These are phyloP conservation scores for Globodera rostochiensis DNA, from an alignment of 1,140 invertebrate genomes.

Conservation along the genomic window DNA sequence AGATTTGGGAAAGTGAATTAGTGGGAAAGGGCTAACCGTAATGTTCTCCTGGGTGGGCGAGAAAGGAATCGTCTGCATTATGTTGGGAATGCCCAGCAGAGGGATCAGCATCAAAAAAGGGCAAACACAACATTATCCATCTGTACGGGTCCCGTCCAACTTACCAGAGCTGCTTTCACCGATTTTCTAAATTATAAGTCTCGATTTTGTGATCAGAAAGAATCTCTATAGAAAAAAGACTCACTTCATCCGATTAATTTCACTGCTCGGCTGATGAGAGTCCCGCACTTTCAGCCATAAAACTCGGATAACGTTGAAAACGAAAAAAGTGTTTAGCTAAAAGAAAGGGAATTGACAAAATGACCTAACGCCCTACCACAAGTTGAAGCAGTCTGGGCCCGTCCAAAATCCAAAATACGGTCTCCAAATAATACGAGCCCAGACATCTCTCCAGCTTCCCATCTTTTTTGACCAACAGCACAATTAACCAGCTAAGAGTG, in stretches of 20 bases:
- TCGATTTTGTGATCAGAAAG: slow-evolving; percentile 12
- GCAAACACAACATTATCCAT: too few species aligned
- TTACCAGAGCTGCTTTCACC: slow-evolving; percentile 59
- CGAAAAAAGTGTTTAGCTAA: slow-evolving; percentile 60
- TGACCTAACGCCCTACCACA: slow-evolving; percentile 41
- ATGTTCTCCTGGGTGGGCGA: slow-evolving; percentile 65
- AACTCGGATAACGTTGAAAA: slow-evolving; percentile 62
- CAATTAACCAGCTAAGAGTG: slow-evolving; percentile 57
- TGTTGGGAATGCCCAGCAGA: slow-evolving; percentile 63
- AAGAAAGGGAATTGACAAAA: slow-evolving; percentile 23
- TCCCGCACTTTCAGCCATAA: slow-evolving; percentile 63
- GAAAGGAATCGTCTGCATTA: slow-evolving; percentile 66
- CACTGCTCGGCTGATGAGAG: slow-evolving; percentile 52
- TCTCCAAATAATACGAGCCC: slow-evolving; percentile 62
- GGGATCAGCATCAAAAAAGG: slow-evolving; percentile 57
- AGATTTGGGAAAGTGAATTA: slow-evolving; percentile 11
- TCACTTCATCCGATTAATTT: slow-evolving; percentile 63
- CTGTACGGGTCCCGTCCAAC: too few species aligned
- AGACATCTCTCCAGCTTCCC: slow-evolving; percentile 63
- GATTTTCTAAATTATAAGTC: slow-evolving; percentile 52
- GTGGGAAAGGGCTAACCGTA: slow-evolving; percentile 40
- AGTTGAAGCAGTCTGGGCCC: slow-evolving; percentile 61
- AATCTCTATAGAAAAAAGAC: slow-evolving; percentile 31
- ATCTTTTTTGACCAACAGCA: slow-evolving; percentile 57
- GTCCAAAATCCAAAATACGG: slow-evolving; percentile 65